phyloP scores from a whole-genome alignment of 2,797 vertebrate genomes.

The Cryptoblepharus egeriae region DNA sequence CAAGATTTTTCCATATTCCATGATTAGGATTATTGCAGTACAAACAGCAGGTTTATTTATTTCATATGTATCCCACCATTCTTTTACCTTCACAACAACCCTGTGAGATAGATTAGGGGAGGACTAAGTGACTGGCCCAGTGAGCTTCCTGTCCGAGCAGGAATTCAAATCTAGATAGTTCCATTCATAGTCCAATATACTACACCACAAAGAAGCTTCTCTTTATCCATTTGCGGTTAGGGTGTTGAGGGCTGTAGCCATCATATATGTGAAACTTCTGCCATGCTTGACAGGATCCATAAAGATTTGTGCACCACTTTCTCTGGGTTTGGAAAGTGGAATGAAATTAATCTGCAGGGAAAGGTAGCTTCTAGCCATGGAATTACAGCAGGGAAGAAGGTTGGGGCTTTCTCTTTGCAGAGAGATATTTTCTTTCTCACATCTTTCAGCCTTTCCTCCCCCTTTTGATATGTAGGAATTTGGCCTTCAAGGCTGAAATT shows the following conservation, averaged over 20 bases:
- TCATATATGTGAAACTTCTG: too few relatives aligned
- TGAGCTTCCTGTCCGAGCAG: neutral
- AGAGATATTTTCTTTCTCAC: conserved; percentile 18
- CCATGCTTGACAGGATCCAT: too few relatives aligned
- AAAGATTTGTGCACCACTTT: neutral
- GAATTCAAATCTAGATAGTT: neutral
- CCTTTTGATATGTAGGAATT: conserved; percentile 40
- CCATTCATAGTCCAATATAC: neutral
- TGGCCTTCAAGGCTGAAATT: conserved; percentile 41
- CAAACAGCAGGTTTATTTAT: too few relatives aligned
- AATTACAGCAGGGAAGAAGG: neutral
- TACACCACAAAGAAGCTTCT: too few relatives aligned
- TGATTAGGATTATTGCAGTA: too few relatives aligned
- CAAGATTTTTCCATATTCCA: too few relatives aligned
- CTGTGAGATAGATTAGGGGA: too few relatives aligned
- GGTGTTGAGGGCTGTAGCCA: too few relatives aligned
- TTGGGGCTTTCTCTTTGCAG: neutral
- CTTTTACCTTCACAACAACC: too few relatives aligned
- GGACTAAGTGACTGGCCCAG: neutral
- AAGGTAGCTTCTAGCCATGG: neutral
- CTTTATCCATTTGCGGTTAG: too few relatives aligned
- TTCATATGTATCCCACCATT: too few relatives aligned
- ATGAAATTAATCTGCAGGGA: neutral
- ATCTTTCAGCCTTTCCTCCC: neutral
- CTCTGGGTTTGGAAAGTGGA: neutral